These are phyloP conservation scores for Phocoena sinus DNA, from an alignment of 2,113 vertebrate species.

Conservation along the genomic window DNA sequence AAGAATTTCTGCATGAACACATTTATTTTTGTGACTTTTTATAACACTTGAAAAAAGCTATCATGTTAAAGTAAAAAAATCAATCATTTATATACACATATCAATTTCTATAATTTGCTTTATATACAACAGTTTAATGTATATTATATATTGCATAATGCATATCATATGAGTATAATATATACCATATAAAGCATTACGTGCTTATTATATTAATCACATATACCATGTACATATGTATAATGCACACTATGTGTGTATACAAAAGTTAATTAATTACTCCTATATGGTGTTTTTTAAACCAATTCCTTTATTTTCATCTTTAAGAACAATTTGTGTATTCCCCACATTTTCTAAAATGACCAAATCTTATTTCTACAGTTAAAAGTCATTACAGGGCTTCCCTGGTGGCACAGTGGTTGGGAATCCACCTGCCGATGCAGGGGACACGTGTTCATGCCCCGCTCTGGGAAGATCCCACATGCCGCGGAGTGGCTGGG, in stretches of 20 bases:
- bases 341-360: not conserved
- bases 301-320: not conserved
- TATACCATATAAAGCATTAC: not conserved
- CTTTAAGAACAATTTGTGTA: not conserved
- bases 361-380: not conserved
- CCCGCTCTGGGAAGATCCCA: no score
- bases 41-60: not conserved
- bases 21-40: not conserved
- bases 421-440: no score
- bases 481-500: no score
- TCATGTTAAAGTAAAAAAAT: not conserved
- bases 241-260: not conserved
- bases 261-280: not conserved
- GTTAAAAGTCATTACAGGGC: not conserved
- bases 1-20: not conserved
- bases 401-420: no score
- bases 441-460: no score
- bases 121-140: not conserved
- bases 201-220: not conserved
- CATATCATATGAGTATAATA: not conserved
- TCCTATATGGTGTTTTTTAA: not conserved
- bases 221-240: not conserved
- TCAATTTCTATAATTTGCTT: not conserved
- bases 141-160: not conserved
- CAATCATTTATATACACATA: not conserved